phyloP scores from a whole-genome alignment of 2,797 vertebrate species.

The Acipenser transmontanus region DNA sequence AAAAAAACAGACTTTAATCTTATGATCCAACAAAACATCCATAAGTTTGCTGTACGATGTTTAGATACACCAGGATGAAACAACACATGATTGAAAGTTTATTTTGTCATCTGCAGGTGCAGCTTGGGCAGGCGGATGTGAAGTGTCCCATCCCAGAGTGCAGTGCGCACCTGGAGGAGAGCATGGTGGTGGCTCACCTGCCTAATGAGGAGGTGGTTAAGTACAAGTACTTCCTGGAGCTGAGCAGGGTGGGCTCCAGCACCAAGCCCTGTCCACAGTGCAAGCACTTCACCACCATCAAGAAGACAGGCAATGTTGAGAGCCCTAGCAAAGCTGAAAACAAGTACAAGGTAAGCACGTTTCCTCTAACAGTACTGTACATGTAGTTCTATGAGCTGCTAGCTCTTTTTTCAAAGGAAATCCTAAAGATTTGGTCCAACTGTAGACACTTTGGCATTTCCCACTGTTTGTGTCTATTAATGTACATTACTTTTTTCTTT shows the following conservation, averaged over 20 bases:
- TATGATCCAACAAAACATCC: too few species aligned
- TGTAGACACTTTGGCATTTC: too few species aligned
- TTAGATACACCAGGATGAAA: too few species aligned
- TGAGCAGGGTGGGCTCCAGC: constrained; percentile 86
- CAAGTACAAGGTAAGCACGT: constrained; percentile 87
- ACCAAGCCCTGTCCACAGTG: constrained; percentile 96
- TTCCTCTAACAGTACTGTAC: too few species aligned
- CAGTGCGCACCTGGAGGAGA: constrained; percentile 83
- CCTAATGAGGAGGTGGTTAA: constrained; percentile 80
- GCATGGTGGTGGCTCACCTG: constrained; percentile 73
- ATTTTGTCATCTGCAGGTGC: constrained; percentile 59
- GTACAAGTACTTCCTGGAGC: constrained; percentile 91
- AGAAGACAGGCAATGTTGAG: constrained; percentile 61
- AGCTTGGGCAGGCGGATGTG: constrained; percentile 75
- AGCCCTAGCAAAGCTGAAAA: constrained; percentile 74
- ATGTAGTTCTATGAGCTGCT: too few species aligned
- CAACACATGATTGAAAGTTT: too few species aligned
- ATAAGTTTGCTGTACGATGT: too few species aligned
- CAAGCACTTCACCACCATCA: constrained; percentile 89
- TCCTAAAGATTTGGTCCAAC: too few species aligned
- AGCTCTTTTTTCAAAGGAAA: too few species aligned
- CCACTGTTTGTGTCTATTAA: too few species aligned
- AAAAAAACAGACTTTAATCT: too few species aligned
- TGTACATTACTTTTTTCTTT: too few species aligned
- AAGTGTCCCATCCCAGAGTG: constrained; percentile 90